Percentiles rank a stretch among this genome's conserved stretches.
These are phyloP conservation scores for Acleris cristana DNA, from an alignment of 2,888 invertebrate genomes.

Conservation along the genomic window DNA sequence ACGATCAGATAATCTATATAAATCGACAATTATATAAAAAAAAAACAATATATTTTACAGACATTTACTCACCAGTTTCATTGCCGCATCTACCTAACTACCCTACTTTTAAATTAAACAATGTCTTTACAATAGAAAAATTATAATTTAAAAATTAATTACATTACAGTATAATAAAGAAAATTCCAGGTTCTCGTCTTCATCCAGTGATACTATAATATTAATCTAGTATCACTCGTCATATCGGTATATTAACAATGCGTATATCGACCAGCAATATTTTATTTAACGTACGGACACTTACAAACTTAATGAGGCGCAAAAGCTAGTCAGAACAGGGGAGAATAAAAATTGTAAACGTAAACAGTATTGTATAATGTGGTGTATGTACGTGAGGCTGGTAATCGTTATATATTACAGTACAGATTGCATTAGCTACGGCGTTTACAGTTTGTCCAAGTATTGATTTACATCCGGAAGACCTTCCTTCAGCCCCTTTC, in stretches of 20 bases:
- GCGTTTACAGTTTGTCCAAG: slow-evolving; percentile 98
- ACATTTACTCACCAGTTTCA: slow-evolving; percentile 51
- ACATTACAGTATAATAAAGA: slow-evolving; percentile 71
- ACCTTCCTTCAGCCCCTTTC: slow-evolving; percentile 99
- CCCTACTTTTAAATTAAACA: slow-evolving; percentile 55
- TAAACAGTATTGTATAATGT: slow-evolving; percentile 60
- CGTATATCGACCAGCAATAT: slow-evolving; percentile 66
- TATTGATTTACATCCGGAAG: slow-evolving; percentile 97
- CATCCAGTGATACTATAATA: slow-evolving; percentile 42
- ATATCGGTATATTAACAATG: slow-evolving; percentile 58
- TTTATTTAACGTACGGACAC: slow-evolving; percentile 55
- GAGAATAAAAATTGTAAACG: slow-evolving; percentile 53
- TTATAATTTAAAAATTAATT: slow-evolving; percentile 84
- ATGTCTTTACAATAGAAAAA: slow-evolving; percentile 78
- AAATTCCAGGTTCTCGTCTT: slow-evolving; percentile 52
- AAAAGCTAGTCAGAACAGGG: slow-evolving; percentile 48
- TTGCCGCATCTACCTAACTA: slow-evolving; percentile 16
- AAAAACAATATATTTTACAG: background rate
- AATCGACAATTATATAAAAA: background rate
- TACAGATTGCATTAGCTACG: slow-evolving; percentile 75
- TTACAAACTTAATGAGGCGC: slow-evolving; percentile 61
- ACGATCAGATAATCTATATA: background rate
- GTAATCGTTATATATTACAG: slow-evolving; percentile 77
- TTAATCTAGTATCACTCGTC: slow-evolving; percentile 58
- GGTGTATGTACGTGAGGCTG: slow-evolving; percentile 58